Conservation (phyloP, 2,888 invertebrate genomes). For the Brachypalpus laphriformis region DNA sequence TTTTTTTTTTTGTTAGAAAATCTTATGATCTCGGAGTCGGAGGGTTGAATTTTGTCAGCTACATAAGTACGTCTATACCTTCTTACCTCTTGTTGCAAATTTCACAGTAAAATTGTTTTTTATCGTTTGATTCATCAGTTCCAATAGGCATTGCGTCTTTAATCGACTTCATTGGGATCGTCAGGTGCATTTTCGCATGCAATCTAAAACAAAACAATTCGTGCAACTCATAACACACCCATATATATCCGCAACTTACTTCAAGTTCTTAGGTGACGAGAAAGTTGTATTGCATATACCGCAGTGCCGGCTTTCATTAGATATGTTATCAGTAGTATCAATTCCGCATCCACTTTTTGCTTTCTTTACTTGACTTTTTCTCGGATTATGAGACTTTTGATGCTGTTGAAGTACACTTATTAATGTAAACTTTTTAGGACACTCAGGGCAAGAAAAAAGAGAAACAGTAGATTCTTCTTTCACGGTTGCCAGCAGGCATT, state of each 20-base stretch:
- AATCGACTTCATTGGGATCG: constrained; percentile 84
- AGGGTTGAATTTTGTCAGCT: neutral
- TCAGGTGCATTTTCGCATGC: constrained; percentile 90
- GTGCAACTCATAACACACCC: too few species aligned
- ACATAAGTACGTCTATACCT: neutral
- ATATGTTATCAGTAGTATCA: too few species aligned
- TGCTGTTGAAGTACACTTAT: constrained; percentile 45
- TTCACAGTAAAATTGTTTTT: constrained; percentile 83
- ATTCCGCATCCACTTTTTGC: too few species aligned
- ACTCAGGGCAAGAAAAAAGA: constrained; percentile 38
- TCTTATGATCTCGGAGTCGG: too few species aligned
- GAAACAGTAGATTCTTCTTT: neutral
- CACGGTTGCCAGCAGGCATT: neutral
- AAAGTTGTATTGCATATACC: constrained; percentile 88
- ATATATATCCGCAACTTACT: constrained; percentile 75
- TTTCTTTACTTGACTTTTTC: neutral
- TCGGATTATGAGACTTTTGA: constrained; percentile 40
- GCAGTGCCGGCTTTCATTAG: constrained; percentile 82
- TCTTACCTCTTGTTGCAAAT: constrained; percentile 84
- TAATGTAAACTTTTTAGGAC: constrained; percentile 22
- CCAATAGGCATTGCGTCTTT: constrained; percentile 80
- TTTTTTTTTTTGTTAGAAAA: too few species aligned
- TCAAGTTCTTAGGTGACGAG: constrained; percentile 85
- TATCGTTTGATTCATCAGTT: constrained; percentile 78
- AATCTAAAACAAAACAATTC: constrained; percentile 81